phyloP scores from a whole-genome alignment of 1,140 invertebrate species.

The Neodiprion lecontei region DNA sequence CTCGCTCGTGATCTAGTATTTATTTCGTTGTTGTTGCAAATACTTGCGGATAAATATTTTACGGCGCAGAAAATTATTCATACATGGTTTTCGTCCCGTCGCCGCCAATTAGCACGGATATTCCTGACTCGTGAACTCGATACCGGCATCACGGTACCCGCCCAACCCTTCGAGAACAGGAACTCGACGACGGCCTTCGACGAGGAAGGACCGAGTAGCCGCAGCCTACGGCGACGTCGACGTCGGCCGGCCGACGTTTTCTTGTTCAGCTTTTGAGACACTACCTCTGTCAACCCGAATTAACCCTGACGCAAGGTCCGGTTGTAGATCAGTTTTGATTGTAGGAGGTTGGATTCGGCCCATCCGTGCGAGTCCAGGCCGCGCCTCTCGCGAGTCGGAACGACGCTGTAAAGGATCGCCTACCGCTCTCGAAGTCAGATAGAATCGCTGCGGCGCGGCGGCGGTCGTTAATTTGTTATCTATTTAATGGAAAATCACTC shows the following conservation, averaged over 20 bases:
- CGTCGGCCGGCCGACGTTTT: not conserved
- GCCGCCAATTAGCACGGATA: too few species aligned
- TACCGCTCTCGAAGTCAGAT: not conserved
- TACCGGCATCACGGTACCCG: too few species aligned
- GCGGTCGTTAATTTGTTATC: not conserved
- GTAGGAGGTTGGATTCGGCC: not conserved
- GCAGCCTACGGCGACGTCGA: not conserved
- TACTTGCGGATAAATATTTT: too few species aligned
- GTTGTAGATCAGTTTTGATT: not conserved
- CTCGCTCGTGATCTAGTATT: too few species aligned
- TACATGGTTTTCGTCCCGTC: too few species aligned
- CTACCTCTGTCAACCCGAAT: not conserved
- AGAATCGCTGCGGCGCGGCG: not conserved
- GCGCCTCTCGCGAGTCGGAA: slow-evolving; percentile 22
- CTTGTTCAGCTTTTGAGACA: not conserved
- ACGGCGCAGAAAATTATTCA: too few species aligned
- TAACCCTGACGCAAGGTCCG: not conserved
- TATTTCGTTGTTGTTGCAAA: too few species aligned
- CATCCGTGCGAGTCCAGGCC: not conserved
- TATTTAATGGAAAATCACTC: slow-evolving; percentile 5
- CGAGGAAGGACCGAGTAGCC: too few species aligned
- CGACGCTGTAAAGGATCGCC: not conserved
- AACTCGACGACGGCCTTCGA: too few species aligned
- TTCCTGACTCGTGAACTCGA: too few species aligned
- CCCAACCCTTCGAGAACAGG: too few species aligned